Conservation (phyloP, 2,888 invertebrate species). For the Scrobipalpa costella region DNA sequence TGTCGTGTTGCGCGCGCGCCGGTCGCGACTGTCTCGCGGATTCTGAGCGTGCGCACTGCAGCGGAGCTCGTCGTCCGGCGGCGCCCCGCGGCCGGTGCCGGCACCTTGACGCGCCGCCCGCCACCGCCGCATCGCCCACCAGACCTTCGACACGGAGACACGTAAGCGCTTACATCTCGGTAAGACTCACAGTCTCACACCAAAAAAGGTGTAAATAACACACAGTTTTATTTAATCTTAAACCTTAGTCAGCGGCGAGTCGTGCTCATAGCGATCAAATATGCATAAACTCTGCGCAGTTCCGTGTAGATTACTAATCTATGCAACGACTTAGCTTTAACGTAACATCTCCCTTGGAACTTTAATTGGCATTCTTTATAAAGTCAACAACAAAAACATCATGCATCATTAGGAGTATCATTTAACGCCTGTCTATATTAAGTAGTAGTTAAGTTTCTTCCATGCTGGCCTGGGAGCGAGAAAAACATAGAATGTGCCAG, state of each 20-base stretch:
- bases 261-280: conserved; percentile 7
- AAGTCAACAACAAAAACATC: not conserved
- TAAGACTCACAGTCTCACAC: conserved; percentile 70
- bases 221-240: conserved; percentile 50
- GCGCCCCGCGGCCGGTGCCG: conserved; percentile 51
- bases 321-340: not conserved
- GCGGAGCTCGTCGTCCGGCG: conserved; percentile 47
- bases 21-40: conserved; percentile 74
- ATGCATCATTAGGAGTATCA: not conserved
- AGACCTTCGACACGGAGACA: conserved; percentile 64
- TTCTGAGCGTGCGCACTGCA: conserved; percentile 56
- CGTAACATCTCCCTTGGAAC: not conserved
- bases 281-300: conserved; percentile 12
- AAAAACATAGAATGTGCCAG: too few species aligned
- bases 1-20: conserved; percentile 75
- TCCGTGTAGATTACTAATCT: not conserved
- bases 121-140: conserved; percentile 61
- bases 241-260: conserved; percentile 48
- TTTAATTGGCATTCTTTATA: conserved; percentile 7
- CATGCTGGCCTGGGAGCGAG: too few species aligned
- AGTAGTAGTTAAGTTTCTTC: too few species aligned
- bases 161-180: conserved; percentile 77
- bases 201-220: conserved; percentile 73
- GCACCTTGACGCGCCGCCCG: conserved; percentile 50
- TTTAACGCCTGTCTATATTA: not conserved